A percentile compares a stretch with the other conserved stretches of the same genome.
Evolutionary conservation across 2,797 vertebrate genomes (phyloP).

Genomic region (Enteromius radiatus): DNA sequence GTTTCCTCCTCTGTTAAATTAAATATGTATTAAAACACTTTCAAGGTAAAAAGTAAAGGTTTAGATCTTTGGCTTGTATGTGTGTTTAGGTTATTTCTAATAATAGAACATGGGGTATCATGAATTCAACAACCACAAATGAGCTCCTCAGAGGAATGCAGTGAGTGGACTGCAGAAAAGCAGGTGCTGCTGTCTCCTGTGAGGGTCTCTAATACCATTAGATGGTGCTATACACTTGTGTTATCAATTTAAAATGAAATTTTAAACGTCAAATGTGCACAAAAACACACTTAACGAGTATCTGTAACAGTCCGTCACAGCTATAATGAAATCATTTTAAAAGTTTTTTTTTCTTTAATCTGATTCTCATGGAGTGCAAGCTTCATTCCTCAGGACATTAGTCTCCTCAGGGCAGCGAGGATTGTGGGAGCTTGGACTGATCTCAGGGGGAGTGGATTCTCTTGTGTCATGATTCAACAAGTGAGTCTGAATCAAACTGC

Average conservation of each 20-base stretch:
- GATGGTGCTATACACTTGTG: conserved; percentile 77
- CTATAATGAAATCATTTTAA: conserved; percentile 14
- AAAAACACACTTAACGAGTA: not conserved
- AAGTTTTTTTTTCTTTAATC: conserved; percentile 47
- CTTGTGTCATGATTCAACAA: not conserved
- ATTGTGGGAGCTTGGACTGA: not conserved
- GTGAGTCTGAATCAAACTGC: not conserved
- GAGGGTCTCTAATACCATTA: conserved; percentile 73
- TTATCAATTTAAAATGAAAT: conserved; percentile 49
- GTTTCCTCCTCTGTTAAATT: not conserved
- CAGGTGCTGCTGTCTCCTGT: conserved; percentile 27
- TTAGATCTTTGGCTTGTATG: not conserved
- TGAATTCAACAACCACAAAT: not conserved
- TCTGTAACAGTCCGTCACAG: not conserved
- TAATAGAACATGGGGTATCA: not conserved
- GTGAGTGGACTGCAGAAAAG: not conserved
- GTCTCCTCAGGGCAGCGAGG: not conserved
- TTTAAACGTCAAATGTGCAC: conserved; percentile 11
- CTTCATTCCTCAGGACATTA: not conserved
- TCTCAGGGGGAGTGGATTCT: not conserved
- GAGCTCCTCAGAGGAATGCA: conserved; percentile 10
- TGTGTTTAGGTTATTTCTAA: conserved; percentile 9
- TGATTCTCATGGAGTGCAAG: conserved; percentile 31
- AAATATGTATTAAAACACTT: not conserved
- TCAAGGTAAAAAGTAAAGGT: not conserved